Evolutionary conservation across 2,113 vertebrate genomes (phyloP).

Genomic region (Glareola pratincola): DNA sequence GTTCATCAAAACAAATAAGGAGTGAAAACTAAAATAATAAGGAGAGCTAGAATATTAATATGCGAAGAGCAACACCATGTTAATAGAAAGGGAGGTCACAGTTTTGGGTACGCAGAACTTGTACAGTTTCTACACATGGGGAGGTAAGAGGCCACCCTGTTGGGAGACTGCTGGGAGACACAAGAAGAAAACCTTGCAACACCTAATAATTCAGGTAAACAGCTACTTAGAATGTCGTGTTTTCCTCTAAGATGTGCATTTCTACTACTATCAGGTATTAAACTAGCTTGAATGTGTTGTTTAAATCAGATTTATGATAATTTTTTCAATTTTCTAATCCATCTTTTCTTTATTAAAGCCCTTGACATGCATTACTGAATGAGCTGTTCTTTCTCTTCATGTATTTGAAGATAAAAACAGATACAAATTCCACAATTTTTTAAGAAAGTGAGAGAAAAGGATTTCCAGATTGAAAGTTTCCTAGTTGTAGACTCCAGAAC

Average conservation of each 20-base stretch:
- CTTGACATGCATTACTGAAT: neutral
- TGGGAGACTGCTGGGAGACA: neutral
- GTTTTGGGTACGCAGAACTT: neutral
- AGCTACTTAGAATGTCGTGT: neutral
- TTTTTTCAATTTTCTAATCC: neutral
- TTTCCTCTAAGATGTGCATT: neutral
- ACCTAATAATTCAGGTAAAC: neutral
- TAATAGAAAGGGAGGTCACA: constrained; percentile 69
- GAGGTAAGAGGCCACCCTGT: neutral
- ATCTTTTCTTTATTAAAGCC: neutral
- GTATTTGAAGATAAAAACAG: neutral
- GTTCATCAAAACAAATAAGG: neutral
- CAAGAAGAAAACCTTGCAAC: neutral
- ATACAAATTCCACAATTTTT: neutral
- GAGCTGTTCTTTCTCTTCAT: neutral
- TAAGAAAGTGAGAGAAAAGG: neutral
- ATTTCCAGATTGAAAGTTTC: neutral
- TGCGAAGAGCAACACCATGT: constrained; percentile 55
- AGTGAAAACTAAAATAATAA: constrained; percentile 25
- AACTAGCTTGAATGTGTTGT: neutral
- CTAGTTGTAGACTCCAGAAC: neutral
- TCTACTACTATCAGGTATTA: neutral
- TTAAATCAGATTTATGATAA: neutral
- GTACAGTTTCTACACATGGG: accelerated
- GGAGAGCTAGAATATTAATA: constrained; percentile 39